A percentile compares a stretch with the other conserved stretches of the same genome.
Conservation (phyloP, 2,888 invertebrate species). For the Andrena bucephala region DNA sequence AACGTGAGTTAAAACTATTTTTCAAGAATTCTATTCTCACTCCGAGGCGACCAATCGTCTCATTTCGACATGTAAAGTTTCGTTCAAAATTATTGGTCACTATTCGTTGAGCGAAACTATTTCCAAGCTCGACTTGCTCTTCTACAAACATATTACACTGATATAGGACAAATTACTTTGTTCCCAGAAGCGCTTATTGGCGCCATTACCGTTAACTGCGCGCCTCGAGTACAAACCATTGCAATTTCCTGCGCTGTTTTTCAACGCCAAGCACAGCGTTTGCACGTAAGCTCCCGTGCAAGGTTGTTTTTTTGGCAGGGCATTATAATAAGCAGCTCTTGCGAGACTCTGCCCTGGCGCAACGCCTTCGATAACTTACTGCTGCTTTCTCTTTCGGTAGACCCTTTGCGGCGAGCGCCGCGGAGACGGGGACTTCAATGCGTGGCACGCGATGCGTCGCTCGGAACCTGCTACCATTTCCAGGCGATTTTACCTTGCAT, state of each 20-base stretch:
- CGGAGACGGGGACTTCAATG: conserved; percentile 44
- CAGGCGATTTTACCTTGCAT: not conserved
- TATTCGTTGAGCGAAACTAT: not conserved
- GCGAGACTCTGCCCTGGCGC: not conserved
- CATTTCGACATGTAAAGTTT: not conserved
- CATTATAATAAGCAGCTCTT: conserved; percentile 29
- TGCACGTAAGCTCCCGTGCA: conserved; percentile 8
- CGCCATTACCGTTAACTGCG: conserved; percentile 47
- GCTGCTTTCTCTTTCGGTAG: conserved; percentile 43
- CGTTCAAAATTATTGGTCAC: not conserved
- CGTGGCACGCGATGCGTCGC: not conserved
- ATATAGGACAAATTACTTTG: conserved; percentile 52
- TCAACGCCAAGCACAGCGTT: conserved; percentile 21
- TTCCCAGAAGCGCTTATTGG: conserved; percentile 52
- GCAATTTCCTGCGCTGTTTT: conserved; percentile 53
- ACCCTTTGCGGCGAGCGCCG: conserved; percentile 40
- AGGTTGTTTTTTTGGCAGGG: conserved; percentile 29
- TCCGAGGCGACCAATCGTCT: not conserved
- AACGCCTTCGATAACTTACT: conserved; percentile 33
- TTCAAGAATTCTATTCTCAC: no score
- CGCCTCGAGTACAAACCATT: conserved; percentile 43
- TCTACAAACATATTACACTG: conserved; percentile 41
- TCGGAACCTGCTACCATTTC: not conserved
- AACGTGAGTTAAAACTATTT: no score
- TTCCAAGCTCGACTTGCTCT: conserved; percentile 5